Evolutionary conservation across 2,888 invertebrate species (phyloP), one percentile per base, ranked within the genome.

Genomic region (Periphyllus acericola): DNA sequence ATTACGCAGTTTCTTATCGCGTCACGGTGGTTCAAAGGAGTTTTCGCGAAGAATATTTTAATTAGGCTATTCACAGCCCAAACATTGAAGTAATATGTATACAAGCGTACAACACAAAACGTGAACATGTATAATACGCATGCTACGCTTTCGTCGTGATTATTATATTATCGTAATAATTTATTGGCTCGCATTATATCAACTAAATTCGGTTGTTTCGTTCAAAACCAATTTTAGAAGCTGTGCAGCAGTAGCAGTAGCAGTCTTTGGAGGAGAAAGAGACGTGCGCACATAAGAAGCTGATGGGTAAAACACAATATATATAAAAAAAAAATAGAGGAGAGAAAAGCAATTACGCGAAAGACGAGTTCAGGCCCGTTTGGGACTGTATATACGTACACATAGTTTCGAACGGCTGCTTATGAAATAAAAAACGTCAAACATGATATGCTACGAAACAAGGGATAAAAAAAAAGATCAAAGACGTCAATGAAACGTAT

Each of bases 401-500:
- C 32, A 52, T 25, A 82, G n/a, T 60, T 60, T 60, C 34, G 17
- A 29, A 74, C 60, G 55, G 60, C 21, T 75, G 83, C 55, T 83
- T 83, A 60, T 19, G 60, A 29, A 83, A 83, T 74, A 74, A 83
- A 36, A 74, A 46, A 46, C 74, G 76, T 76, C 76, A 84, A 76
- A 84, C 84, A 21, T 76, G 32, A 75, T 66, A 68, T 34, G 72
- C 72, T 8, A 72, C 52, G 34, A 34, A 66, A 66, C 25, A 80
- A 68, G 25, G n/a, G 34, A 46, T 17, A 66, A 66, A 75, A 68
- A 46, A 72, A 29, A 83, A 84, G 66, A 84, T 84, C 84, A 84
- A 84, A 84, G 84, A 68, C 84, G 84, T 66, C 84, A 76, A 76
- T 66, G 84, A 68, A 84, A 84, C 84, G 84, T 76, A 68, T 76